Conservation (phyloP, 1,140 invertebrate genomes). For the Galleria mellonella region DNA sequence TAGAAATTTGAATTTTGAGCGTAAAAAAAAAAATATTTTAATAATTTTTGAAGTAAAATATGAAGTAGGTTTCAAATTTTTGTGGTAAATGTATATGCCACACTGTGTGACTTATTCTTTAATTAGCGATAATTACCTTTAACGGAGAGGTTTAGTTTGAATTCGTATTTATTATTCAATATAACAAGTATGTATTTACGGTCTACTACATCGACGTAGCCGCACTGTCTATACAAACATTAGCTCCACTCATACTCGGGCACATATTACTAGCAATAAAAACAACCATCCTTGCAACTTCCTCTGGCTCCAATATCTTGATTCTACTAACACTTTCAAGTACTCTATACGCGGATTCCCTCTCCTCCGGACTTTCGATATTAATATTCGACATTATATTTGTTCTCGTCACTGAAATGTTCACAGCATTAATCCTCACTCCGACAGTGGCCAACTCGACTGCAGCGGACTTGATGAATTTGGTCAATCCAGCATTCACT, state of each 20-base stretch:
- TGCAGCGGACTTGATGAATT: constrained; percentile 80
- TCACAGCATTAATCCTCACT: constrained; percentile 80
- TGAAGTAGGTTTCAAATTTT: too few species aligned
- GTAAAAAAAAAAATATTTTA: too few species aligned
- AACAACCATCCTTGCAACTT: constrained; percentile 85
- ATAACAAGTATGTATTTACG: too few species aligned
- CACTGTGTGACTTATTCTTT: too few species aligned
- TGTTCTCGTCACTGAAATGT: constrained; percentile 77
- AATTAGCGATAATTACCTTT: too few species aligned
- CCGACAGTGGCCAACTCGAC: constrained; percentile 68
- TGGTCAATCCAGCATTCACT: constrained; percentile 71
- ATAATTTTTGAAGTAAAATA: too few species aligned
- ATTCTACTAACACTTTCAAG: constrained; percentile 75
- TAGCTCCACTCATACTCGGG: constrained; percentile 86
- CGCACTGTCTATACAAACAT: constrained; percentile 84
- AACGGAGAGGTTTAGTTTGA: too few species aligned
- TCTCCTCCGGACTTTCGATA: constrained; percentile 76
- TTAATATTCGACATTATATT: constrained; percentile 73
- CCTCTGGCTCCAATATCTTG: constrained; percentile 78
- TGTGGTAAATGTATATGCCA: too few species aligned
- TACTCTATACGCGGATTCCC: constrained; percentile 78
- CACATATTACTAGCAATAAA: constrained; percentile 86
- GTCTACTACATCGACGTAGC: background rate
- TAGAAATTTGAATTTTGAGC: too few species aligned
- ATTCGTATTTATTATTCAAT: too few species aligned